phyloP scores from a whole-genome alignment of 2,888 invertebrate species.

The Acronicta alni region DNA sequence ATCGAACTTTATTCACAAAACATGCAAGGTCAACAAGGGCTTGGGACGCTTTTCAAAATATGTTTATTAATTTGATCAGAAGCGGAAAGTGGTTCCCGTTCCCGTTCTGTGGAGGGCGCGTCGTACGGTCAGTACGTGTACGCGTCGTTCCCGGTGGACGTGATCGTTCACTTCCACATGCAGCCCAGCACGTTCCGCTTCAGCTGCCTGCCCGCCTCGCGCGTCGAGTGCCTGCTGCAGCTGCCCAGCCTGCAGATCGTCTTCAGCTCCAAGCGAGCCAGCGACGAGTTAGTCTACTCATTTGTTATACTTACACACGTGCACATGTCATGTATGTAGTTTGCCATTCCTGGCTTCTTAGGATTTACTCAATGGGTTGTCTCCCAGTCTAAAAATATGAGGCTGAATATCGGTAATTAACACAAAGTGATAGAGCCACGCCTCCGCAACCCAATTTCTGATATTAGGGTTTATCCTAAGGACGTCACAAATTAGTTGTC shows the following conservation, averaged over 20 bases:
- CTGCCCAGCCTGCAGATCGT: constrained; percentile 99
- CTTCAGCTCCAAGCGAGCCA: constrained; percentile 97
- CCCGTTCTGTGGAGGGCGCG: constrained; percentile 80
- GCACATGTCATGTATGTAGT: no score
- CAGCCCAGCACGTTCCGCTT: constrained; percentile 99
- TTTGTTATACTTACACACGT: neutral
- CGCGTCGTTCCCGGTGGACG: constrained; percentile 99
- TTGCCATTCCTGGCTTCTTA: no score
- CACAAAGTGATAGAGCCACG: no score
- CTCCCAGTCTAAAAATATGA: no score
- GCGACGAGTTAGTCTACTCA: constrained; percentile 90
- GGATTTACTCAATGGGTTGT: no score
- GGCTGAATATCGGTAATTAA: no score
- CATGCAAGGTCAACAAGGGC: no score
- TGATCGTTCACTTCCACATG: constrained; percentile 99
- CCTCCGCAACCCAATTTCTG: no score
- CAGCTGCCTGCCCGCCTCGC: constrained; percentile 97
- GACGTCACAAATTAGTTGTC: no score
- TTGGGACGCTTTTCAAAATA: no score
- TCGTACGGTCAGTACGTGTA: constrained; percentile 95
- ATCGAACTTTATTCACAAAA: no score
- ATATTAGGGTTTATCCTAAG: no score
- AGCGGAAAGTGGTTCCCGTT: constrained; percentile 66
- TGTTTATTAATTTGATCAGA: constrained; percentile 67
- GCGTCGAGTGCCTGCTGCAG: constrained; percentile 98